Percentiles rank a stretch among this genome's conserved stretches.
Evolutionary conservation across 1,140 invertebrate genomes (phyloP).

Genomic region (Latrodectus geometricus): DNA sequence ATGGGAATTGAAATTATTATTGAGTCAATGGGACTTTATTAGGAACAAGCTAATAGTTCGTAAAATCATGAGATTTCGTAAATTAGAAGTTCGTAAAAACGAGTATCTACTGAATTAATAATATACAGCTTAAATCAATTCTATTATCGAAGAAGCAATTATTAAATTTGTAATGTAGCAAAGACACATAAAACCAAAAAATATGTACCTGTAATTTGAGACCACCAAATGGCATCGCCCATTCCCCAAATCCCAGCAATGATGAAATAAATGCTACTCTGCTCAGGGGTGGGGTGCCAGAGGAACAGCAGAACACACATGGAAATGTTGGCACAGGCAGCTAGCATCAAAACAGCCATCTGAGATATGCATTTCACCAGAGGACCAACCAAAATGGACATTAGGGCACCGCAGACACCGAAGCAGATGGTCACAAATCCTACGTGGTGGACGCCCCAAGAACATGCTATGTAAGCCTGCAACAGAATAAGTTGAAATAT

Average conservation of each 20-base stretch:
- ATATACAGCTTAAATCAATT: neutral
- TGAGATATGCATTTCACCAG: conserved; percentile 93
- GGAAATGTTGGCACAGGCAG: conserved; percentile 80
- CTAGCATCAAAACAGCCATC: conserved; percentile 85
- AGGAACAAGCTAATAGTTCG: too few relatives aligned
- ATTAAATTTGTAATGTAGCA: neutral
- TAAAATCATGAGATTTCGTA: too few relatives aligned
- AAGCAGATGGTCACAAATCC: conserved; percentile 97
- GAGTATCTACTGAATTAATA: neutral
- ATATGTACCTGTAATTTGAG: conserved; percentile 95
- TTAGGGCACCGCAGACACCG: conserved; percentile 89
- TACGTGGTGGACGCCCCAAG: conserved; percentile 88
- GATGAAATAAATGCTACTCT: conserved; percentile 85
- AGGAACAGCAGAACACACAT: conserved; percentile 82
- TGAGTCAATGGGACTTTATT: too few relatives aligned
- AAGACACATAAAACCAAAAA: too few relatives aligned
- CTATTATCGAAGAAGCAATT: neutral
- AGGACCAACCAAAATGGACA: conserved; percentile 90
- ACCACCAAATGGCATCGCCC: conserved; percentile 97
- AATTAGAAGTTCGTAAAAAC: too few relatives aligned
- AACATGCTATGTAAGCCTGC: conserved; percentile 92
- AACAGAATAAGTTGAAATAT: conserved; percentile 68
- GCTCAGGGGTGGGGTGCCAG: conserved; percentile 87
- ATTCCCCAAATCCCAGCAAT: conserved; percentile 95
- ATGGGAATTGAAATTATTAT: too few relatives aligned